These are phyloP conservation scores for Oxyscelio sp. DNA, from an alignment of 2,888 invertebrate genomes.

Conservation along the genomic window DNA sequence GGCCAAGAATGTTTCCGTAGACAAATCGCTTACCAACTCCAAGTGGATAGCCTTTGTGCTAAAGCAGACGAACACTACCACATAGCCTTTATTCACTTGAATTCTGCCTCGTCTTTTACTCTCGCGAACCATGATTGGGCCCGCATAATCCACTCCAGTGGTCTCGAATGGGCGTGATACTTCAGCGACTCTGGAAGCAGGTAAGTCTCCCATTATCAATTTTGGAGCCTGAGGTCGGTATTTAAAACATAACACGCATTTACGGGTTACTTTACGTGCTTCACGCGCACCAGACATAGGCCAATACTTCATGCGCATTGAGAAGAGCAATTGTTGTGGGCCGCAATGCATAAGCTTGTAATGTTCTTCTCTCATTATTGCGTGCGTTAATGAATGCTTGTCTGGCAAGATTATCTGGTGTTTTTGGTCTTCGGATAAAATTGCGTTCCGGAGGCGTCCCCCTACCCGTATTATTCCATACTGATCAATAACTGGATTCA, in stretches of 20 bases:
- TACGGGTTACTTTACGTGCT: constrained; percentile 23
- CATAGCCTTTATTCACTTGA: background rate
- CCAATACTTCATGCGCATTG: background rate
- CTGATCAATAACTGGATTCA: constrained; percentile 5
- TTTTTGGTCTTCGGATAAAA: constrained; percentile 8
- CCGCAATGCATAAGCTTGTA: background rate
- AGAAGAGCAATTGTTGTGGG: background rate
- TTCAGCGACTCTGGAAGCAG: constrained; percentile 14
- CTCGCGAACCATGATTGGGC: background rate
- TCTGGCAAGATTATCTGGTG: constrained; percentile 25
- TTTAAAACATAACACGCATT: constrained; percentile 49
- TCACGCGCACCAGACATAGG: too few relatives aligned
- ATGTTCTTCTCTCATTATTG: constrained; percentile 7
- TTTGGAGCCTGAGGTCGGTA: constrained; percentile 30
- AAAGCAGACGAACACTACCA: too few relatives aligned
- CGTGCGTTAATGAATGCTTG: constrained; percentile 4
- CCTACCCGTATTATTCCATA: constrained; percentile 21
- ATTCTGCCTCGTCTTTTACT: background rate
- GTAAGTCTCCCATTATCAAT: constrained; percentile 49
- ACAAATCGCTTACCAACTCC: constrained; percentile 40
- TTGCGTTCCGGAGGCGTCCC: constrained; percentile 15
- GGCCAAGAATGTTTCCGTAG: constrained; percentile 55
- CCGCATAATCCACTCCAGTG: constrained; percentile 8
- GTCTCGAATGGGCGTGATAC: constrained; percentile 36
- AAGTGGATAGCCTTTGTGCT: too few relatives aligned